Evolutionary conservation across 2,888 invertebrate genomes (phyloP), one percentile per base, ranked within the genome.

Genomic region (Monopis laevigella): DNA sequence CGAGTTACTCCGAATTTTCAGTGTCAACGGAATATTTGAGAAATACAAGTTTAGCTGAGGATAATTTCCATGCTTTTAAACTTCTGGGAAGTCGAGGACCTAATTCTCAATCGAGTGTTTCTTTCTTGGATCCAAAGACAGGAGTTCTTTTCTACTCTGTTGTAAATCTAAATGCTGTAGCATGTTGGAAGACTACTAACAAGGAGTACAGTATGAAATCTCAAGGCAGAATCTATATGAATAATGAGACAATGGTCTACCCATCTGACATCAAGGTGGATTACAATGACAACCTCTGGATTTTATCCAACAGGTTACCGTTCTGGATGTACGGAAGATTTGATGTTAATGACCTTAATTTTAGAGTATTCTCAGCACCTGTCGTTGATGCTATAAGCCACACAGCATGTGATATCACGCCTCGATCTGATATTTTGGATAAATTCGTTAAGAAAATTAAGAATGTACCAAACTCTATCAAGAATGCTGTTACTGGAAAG

Each of bases 251-350:
- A 1, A 86, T 91, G 87, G 78, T 90, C 1, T 91, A 90, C 52
- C 90, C 91, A 2, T 89, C 88, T 39, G 91, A 91, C 49, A 82
- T 92, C 2, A 91, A 90, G 65, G 88, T 91, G 1, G 90, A 91
- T 48, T 82, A 82, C 17, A 82, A 88, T 5, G 84, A 87, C 10
- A 88, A 84, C 28, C 59, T 91, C 1, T 91, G 90, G 90, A 87
- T 90, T 2, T 59, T 91, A 1, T 89, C 90, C 0, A 88, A 91
- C 58, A 84, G 86, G 44, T 65, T 91, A 53, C 90, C 89, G 0
- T 72, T 83, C 39, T 91, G 87, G 67, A 87, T 89, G 83, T 88
- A 89, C 51, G 80, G 80, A 0, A 77, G 81, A 43, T 59, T 90
- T 45, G 80, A 89, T 55, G 61, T 73, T 0, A 77, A 80, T 1